phyloP scores from a whole-genome alignment of 1,140 invertebrate species.

The Aporrectodea caliginosa region DNA sequence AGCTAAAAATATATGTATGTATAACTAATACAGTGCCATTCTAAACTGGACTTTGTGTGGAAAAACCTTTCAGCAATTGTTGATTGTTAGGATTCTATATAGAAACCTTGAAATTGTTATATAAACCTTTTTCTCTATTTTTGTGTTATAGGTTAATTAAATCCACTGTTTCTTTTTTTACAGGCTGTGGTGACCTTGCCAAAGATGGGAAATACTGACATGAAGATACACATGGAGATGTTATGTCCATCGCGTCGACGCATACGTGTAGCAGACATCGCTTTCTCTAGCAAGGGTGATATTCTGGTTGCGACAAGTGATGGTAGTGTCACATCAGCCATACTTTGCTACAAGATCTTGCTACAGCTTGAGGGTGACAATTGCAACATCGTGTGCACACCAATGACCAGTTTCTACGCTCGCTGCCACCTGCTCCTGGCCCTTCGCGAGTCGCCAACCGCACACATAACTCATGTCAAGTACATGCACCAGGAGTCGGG shows the following conservation, averaged over 20 bases:
- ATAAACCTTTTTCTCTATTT: no score
- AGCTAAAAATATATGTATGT: no score
- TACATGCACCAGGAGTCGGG: constrained; percentile 77
- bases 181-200: constrained; percentile 42
- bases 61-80: no score
- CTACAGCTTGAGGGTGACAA: constrained; percentile 56
- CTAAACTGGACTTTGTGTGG: no score
- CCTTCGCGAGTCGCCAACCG: constrained; percentile 31
- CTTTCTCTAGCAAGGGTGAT: constrained; percentile 62
- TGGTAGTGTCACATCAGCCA: constrained; percentile 65
- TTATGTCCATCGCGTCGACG: constrained; percentile 69
- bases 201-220: constrained; percentile 35
- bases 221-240: constrained; percentile 59
- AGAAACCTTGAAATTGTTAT: no score
- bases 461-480: constrained; percentile 64
- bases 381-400: constrained; percentile 64
- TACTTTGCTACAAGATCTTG: constrained; percentile 71
- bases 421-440: constrained; percentile 59
- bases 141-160: no score
- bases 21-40: no score
- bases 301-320: constrained; percentile 71
- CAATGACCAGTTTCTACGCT: constrained; percentile 76
- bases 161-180: no score
- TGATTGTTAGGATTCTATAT: no score
- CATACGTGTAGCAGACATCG: constrained; percentile 69